Conservation (phyloP, 2,888 invertebrate genomes). For the Tachina lurida region DNA sequence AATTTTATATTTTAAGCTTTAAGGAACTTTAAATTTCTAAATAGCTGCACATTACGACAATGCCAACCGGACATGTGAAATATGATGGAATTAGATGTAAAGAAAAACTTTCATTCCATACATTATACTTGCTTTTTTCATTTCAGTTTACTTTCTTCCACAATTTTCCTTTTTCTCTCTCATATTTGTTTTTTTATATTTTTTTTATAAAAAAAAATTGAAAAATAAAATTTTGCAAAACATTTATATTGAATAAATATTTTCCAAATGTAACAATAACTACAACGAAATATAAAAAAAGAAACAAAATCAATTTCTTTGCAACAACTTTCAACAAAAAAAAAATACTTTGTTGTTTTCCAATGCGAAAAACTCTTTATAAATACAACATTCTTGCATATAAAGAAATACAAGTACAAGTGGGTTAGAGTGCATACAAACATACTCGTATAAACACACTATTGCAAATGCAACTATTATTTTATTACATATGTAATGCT, state of each 20-base stretch:
- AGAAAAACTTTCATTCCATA: conserved; percentile 41
- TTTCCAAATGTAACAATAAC: conserved; percentile 18
- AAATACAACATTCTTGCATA: neutral
- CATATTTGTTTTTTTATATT: neutral
- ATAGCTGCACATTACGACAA: conserved; percentile 27
- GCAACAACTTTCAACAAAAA: conserved; percentile 23
- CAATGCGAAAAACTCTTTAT: neutral
- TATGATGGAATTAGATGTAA: conserved; percentile 27
- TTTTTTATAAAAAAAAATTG: conserved; percentile 9
- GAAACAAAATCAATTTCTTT: conserved; percentile 34
- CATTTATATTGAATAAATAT: conserved; percentile 53
- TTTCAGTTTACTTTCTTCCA: conserved; percentile 1
- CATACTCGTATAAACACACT: neutral
- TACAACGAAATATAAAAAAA: conserved; percentile 26
- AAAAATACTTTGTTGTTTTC: conserved; percentile 38
- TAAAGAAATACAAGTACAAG: no score
- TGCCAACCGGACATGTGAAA: conserved; percentile 43
- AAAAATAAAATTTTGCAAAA: conserved; percentile 42
- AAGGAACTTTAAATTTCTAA: conserved; percentile 52
- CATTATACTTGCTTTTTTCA: conserved; percentile 19
- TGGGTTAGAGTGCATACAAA: neutral
- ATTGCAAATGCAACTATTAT: conserved; percentile 45
- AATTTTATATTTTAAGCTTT: conserved; percentile 12
- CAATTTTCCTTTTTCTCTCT: neutral
- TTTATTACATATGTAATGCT: conserved; percentile 65